Base-by-base conservation (phyloP, 2,797 vertebrate genomes). In the Halcyon chelicuti region DNA sequence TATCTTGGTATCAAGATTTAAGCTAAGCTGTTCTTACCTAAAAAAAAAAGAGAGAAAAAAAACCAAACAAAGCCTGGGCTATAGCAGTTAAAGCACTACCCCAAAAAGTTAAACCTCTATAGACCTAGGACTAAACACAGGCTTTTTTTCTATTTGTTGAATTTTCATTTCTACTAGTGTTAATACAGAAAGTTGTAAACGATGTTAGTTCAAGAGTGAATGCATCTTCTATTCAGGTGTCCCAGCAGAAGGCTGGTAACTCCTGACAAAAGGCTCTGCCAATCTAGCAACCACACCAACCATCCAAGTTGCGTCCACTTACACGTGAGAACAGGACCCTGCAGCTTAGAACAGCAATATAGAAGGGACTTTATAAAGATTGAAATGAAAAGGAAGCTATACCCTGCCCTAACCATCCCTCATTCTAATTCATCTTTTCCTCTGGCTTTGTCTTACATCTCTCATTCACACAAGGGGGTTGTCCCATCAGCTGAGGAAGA, bases 251-350 rank as follows among this genome's bases (percentile, higher is more conserved):
- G 19, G 39, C 51, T 81, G 62, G 40, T 19, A 54, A 2, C 17
- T 46, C 42, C 74, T 58, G n/a, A 55, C 15, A 61, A 72, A 61
- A 81, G 13, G 10, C 58, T 57, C 55, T 61, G 44, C 35, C 1
- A 1, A 12, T 3, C 28, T 3, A 62, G 42, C 29, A 90, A 37
- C 62, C 66, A 23, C 63, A 40, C 2, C 0, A 0, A 35, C 26
- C 35, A 44, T 39, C 33, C 29, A 39, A 62, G 39, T 4, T 93
- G 46, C 40, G 40, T 33, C 17, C 31, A 26, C 52, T 67, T 44
- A 4, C 46, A 25, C 1, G 0, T 44, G 40, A 60, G 7, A 93
- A 35, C 5, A 10, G 16, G 22, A 74, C 16, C 10, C 25, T 74
- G 65, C 12, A 44, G 15, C 33, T 79, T 16, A 46, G 40, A 20